Evolutionary conservation across 2,888 invertebrate species (phyloP).

Genomic region (Cosmopolites sordidus): DNA sequence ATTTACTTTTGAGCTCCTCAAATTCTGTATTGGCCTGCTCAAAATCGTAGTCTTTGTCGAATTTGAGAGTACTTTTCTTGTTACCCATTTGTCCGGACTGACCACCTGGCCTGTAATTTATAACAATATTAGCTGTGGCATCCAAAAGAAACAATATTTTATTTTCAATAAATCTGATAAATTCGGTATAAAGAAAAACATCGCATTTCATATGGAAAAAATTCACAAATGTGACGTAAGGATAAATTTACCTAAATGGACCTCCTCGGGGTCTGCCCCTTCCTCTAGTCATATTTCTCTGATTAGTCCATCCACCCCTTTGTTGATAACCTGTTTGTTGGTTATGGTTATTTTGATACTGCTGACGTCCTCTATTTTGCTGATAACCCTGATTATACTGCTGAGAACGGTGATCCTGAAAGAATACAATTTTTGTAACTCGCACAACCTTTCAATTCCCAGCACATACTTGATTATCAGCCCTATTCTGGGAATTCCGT

Average conservation of each 20-base stretch:
- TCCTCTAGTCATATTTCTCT: constrained; percentile 32
- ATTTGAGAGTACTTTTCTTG: constrained; percentile 61
- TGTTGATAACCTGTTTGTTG: constrained; percentile 27
- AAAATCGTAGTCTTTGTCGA: constrained; percentile 97
- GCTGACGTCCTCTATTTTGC: constrained; percentile 2
- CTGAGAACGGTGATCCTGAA: constrained; percentile 14
- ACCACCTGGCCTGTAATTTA: constrained; percentile 13
- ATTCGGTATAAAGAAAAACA: no score
- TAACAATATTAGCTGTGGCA: no score
- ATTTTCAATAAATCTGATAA: constrained; percentile 1
- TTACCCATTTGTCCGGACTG: constrained; percentile 7
- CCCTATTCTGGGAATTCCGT: constrained; percentile 38
- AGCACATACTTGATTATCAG: constrained; percentile 28
- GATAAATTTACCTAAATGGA: constrained; percentile 10
- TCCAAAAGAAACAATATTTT: no score
- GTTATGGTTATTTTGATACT: constrained; percentile 18
- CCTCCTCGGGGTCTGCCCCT: constrained; percentile 32
- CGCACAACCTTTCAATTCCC: no score
- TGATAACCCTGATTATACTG: constrained; percentile 25
- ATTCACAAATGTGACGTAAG: no score
- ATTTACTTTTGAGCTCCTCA: constrained; percentile 81
- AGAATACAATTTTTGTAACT: constrained; percentile 6
- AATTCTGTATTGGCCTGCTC: constrained; percentile 98
- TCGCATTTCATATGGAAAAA: no score
- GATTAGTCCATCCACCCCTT: constrained; percentile 35